A percentile compares a stretch with the other conserved stretches of the same genome.
Evolutionary conservation across 2,113 vertebrate species (phyloP).

Genomic region (Scopus umbretta): DNA sequence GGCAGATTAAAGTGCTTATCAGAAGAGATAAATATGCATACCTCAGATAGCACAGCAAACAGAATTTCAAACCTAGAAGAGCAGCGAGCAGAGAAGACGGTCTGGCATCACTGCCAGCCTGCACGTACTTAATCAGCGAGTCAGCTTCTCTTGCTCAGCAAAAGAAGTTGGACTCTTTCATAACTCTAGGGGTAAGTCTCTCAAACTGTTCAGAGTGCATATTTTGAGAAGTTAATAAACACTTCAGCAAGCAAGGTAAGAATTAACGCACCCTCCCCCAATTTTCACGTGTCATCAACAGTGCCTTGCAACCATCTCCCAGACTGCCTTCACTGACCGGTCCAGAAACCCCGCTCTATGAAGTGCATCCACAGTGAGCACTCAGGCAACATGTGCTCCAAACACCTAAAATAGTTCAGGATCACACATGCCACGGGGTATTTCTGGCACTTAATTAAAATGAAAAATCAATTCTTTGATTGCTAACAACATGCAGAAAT

Average conservation of each 20-base stretch:
- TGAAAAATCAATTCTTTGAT: neutral
- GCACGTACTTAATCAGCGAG: neutral
- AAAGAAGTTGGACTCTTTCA: neutral
- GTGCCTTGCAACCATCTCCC: neutral
- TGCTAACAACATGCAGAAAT: neutral
- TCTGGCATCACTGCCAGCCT: neutral
- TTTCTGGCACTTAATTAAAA: neutral
- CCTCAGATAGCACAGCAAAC: neutral
- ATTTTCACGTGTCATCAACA: neutral
- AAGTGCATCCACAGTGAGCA: neutral
- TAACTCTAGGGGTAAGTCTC: neutral
- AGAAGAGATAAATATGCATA: neutral
- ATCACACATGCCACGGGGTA: neutral
- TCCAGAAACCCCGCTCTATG: neutral
- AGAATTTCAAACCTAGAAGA: neutral
- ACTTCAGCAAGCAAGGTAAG: neutral
- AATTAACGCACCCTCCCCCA: neutral
- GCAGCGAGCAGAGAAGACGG: neutral
- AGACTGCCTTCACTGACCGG: neutral
- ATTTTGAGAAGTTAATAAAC: neutral
- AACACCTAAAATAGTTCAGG: neutral
- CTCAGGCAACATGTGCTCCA: neutral
- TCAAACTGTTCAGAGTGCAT: neutral
- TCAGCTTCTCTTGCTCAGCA: neutral
- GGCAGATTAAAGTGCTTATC: neutral